A percentile compares a stretch with the other conserved stretches of the same genome.
Conservation (phyloP, 2,888 invertebrate genomes). For the Diogma glabrata region DNA sequence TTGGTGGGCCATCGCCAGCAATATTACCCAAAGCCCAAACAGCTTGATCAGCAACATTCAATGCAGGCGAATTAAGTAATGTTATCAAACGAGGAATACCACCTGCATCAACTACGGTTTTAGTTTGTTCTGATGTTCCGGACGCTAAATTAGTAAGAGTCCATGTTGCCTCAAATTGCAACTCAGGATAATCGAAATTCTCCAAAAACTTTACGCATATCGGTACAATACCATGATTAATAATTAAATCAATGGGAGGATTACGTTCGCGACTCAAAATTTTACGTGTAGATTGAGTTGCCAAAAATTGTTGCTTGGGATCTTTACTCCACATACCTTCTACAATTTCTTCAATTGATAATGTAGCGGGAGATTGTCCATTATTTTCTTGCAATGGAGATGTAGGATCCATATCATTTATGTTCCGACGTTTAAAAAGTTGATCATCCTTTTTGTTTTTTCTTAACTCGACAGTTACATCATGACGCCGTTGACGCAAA, state of each 20-base stretch:
- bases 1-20: constrained; percentile 74
- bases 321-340: constrained; percentile 56
- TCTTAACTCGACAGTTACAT: constrained; percentile 80
- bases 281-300: constrained; percentile 74
- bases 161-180: constrained; percentile 97
- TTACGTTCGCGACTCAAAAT: constrained; percentile 78
- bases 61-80: constrained; percentile 53
- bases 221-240: constrained; percentile 71
- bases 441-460: constrained; percentile 93
- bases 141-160: constrained; percentile 96
- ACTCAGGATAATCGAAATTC: constrained; percentile 50
- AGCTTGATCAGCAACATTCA: constrained; percentile 78
- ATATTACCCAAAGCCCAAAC: constrained; percentile 98
- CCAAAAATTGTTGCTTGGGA: constrained; percentile 47
- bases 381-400: constrained; percentile 42
- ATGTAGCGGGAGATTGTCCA: constrained; percentile 34
- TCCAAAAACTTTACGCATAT: constrained; percentile 67
- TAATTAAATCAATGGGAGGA: constrained; percentile 83
- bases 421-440: constrained; percentile 78
- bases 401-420: constrained; percentile 43
- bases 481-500: constrained; percentile 79
- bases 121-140: constrained; percentile 83
- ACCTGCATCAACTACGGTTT: constrained; percentile 71
- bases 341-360: constrained; percentile 62
- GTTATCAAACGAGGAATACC: constrained; percentile 72